These are phyloP conservation scores for Struthidea cinerea DNA, from an alignment of 2,113 vertebrate species.

Conservation along the genomic window DNA sequence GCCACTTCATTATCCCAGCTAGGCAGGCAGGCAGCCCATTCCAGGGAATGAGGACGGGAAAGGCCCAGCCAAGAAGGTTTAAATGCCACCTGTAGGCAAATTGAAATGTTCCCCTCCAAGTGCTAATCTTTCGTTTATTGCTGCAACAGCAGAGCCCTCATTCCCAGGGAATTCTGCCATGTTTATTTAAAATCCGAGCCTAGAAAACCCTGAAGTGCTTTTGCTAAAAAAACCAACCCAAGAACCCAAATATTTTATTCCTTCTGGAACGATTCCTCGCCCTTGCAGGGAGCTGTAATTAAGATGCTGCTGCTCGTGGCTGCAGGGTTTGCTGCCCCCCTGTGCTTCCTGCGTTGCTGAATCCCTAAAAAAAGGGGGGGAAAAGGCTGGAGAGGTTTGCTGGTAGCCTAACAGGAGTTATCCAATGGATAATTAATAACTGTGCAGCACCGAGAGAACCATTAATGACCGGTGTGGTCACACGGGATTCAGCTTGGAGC, in stretches of 20 bases:
- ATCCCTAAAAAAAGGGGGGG: not conserved
- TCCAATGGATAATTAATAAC: not conserved
- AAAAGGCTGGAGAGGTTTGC: not conserved
- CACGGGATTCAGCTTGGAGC: not conserved
- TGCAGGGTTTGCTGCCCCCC: not conserved
- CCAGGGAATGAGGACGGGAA: not conserved
- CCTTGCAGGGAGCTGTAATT: not conserved
- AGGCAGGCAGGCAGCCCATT: not conserved
- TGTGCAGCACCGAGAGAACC: not conserved
- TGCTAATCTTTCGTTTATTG: not conserved
- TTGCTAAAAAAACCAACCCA: not conserved
- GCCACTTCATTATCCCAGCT: not conserved
- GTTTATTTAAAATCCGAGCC: not conserved
- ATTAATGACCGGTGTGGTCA: accelerated
- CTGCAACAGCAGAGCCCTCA: not conserved
- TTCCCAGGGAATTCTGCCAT: not conserved
- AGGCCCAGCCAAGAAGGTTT: not conserved
- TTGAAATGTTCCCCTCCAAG: not conserved
- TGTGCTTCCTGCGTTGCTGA: not conserved
- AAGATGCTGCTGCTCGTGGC: not conserved
- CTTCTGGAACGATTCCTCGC: accelerated
- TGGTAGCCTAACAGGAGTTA: not conserved
- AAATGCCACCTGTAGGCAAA: not conserved
- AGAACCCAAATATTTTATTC: not conserved
- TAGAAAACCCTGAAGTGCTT: not conserved